A percentile compares a stretch with the other conserved stretches of the same genome.
phyloP scores from a whole-genome alignment of 2,113 vertebrate genomes.

The Pheucticus melanocephalus region DNA sequence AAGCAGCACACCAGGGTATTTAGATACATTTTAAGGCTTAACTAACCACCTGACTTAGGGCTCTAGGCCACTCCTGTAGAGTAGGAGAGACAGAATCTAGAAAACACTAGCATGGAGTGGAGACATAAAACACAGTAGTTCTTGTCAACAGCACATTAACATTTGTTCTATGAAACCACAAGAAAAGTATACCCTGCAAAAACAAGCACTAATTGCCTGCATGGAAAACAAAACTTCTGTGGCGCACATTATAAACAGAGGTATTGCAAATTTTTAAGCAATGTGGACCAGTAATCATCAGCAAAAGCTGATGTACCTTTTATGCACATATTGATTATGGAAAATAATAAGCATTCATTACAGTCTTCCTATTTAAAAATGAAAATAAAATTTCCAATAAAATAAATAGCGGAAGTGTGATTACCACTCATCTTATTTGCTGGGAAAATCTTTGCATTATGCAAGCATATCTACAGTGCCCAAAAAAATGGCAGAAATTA shows the following conservation, averaged over 20 bases:
- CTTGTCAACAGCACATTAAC: not conserved
- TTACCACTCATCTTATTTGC: slow-evolving; percentile 53
- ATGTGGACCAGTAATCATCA: slow-evolving; percentile 50
- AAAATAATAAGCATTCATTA: slow-evolving; percentile 49
- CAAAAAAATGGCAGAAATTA: slow-evolving; percentile 56
- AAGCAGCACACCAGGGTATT: not conserved
- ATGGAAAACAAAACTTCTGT: not conserved
- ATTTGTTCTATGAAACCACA: slow-evolving; percentile 17
- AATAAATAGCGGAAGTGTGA: slow-evolving; percentile 79
- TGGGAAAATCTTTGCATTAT: slow-evolving; percentile 40
- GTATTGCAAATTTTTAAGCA: slow-evolving; percentile 39
- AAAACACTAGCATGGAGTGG: slow-evolving; percentile 10
- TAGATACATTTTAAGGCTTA: not conserved
- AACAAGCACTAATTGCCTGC: slow-evolving; percentile 49
- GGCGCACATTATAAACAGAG: slow-evolving; percentile 44
- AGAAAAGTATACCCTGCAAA: slow-evolving; percentile 53
- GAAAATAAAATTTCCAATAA: slow-evolving; percentile 66
- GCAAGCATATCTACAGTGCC: slow-evolving; percentile 61
- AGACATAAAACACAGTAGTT: slow-evolving; percentile 51
- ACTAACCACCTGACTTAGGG: not conserved
- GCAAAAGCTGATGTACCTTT: slow-evolving; percentile 37
- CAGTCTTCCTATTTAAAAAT: slow-evolving; percentile 67
- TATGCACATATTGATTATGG: slow-evolving; percentile 43
- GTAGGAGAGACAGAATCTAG: not conserved
- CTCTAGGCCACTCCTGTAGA: not conserved